Conservation (phyloP, 2,113 vertebrate species). For the Orthonyx spaldingii region DNA sequence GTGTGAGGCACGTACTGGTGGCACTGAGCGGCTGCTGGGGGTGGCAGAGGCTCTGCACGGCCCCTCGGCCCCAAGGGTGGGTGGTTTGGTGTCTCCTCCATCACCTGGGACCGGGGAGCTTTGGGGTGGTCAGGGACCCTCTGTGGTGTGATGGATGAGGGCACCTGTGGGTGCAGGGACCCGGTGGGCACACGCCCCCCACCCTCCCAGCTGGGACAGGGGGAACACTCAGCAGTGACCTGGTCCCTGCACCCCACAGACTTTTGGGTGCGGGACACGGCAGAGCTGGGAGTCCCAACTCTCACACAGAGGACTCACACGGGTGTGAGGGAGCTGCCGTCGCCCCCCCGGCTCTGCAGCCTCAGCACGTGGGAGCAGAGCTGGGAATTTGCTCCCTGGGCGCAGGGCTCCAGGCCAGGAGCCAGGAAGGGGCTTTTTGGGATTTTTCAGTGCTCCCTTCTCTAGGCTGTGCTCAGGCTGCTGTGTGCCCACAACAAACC, state of each 20-base stretch:
- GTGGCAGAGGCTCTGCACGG: fast-evolving
- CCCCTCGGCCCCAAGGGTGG: fast-evolving
- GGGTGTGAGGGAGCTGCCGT: background rate
- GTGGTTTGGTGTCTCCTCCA: background rate
- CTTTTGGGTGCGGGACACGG: fast-evolving
- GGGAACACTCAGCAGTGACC: background rate
- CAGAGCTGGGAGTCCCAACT: background rate
- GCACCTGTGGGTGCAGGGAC: background rate
- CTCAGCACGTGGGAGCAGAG: background rate
- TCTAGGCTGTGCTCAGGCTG: background rate
- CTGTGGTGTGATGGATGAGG: background rate
- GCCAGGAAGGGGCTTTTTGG: background rate
- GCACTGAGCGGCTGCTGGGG: background rate
- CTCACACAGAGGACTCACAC: fast-evolving
- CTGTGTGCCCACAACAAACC: fast-evolving
- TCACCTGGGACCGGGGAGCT: background rate
- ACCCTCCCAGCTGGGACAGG: fast-evolving
- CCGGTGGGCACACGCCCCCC: fast-evolving
- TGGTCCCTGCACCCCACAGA: background rate
- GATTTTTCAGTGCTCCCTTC: background rate
- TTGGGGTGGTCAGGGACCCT: background rate
- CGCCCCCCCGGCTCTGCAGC: fast-evolving
- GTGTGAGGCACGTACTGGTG: fast-evolving
- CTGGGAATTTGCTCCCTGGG: background rate
- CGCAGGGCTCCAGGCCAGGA: background rate